Evolutionary conservation across 2,888 invertebrate genomes (phyloP).

Genomic region (Cataglyphis altisquamis): DNA sequence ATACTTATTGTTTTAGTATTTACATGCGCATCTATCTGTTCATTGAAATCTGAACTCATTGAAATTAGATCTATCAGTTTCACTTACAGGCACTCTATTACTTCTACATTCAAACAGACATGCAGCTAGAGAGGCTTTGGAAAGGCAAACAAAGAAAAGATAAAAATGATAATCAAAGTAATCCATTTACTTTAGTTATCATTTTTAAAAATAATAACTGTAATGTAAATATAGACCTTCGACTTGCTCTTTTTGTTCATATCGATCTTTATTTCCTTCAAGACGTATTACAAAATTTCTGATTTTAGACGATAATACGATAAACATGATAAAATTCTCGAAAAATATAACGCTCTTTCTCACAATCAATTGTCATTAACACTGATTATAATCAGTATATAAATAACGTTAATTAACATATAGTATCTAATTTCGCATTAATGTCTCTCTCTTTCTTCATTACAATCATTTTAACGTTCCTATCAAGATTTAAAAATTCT

Average conservation of each 20-base stretch:
- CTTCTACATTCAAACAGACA: background rate
- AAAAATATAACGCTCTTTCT: background rate
- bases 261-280: background rate
- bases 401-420: background rate
- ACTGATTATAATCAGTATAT: background rate
- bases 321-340: background rate
- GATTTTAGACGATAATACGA: background rate
- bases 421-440: background rate
- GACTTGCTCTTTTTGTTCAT: background rate
- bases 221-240: too few species aligned
- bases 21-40: background rate
- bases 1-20: background rate
- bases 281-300: background rate
- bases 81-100: background rate
- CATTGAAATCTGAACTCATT: slow-evolving; percentile 14
- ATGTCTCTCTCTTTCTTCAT: background rate
- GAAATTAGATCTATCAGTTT: slow-evolving; percentile 13
- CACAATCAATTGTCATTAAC: background rate
- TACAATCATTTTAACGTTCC: background rate
- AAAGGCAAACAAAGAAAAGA: background rate
- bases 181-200: too few species aligned
- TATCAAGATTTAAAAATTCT: background rate
- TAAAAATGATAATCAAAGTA: too few species aligned
- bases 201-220: background rate
- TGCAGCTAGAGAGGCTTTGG: background rate